phyloP scores from a whole-genome alignment of 1,140 invertebrate species.

The Coptotermes formosanus region DNA sequence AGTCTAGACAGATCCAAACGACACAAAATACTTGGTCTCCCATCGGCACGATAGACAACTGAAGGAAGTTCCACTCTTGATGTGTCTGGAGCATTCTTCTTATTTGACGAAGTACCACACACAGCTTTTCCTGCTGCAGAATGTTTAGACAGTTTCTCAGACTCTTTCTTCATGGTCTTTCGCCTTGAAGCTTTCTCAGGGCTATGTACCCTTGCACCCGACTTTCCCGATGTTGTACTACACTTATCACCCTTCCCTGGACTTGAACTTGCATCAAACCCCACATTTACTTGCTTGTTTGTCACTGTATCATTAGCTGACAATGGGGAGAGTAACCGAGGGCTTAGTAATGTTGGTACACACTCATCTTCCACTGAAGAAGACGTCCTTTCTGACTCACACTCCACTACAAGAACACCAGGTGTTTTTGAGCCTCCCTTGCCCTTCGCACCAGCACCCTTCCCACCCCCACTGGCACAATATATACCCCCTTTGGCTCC shows the following conservation, averaged over 20 bases:
- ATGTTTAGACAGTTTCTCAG: not conserved
- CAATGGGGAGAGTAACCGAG: conserved; percentile 28
- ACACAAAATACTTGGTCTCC: conserved; percentile 47
- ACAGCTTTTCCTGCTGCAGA: not conserved
- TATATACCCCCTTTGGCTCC: conserved; percentile 46
- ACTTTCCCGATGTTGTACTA: not conserved
- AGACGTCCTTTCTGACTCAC: conserved; percentile 47
- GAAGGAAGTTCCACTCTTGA: conserved; percentile 37
- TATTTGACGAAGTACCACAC: not conserved
- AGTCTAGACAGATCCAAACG: conserved; percentile 48
- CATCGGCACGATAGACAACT: conserved; percentile 41
- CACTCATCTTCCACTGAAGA: conserved; percentile 20
- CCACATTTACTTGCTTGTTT: not conserved
- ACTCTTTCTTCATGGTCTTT: not conserved
- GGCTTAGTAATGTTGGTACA: conserved; percentile 6
- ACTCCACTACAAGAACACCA: conserved; percentile 33
- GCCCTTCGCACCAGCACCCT: conserved; percentile 58
- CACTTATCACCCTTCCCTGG: not conserved
- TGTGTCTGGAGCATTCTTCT: not conserved
- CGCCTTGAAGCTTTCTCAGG: not conserved
- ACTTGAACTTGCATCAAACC: not conserved
- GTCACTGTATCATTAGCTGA: not conserved
- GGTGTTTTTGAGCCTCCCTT: conserved; percentile 43
- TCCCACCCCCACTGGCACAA: conserved; percentile 44
- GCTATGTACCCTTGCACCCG: not conserved